Evolutionary conservation across 2,888 invertebrate species (phyloP), one percentile per base, ranked within the genome.

Genomic region (Macaria notata): DNA sequence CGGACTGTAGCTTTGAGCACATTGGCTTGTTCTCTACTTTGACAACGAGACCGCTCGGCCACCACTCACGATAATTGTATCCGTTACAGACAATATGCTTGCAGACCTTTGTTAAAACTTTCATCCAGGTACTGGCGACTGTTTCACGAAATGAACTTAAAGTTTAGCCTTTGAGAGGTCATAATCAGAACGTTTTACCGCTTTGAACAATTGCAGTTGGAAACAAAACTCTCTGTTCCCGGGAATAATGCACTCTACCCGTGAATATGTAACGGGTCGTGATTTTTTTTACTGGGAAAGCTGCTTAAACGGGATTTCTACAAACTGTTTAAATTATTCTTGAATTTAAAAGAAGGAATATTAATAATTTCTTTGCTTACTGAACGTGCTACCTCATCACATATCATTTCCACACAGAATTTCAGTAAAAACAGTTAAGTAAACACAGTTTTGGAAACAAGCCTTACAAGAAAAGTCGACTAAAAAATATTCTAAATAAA

Each of bases 51-150:
- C 64, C 61, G 71, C 69, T 71, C 75, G 71, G 71, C 73, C 75
- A 72, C 59, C 63, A 62, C 63, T 63, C 69, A 63, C 69, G 56
- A 75, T 84, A 84, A 84, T 84, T 83, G 79, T 81, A 77, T 84
- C 84, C 84, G 84, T 70, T 78, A 71, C 73, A 74, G 77, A 71
- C 75, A 71, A 75, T 74, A 68, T 71, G 68, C 71, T 68, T 65
- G 61, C 49, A 64, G 69, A 68, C 69, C 76, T 74, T 75, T 75
- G 71, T 67, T 64, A 63, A 61, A 56, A 67, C 53, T 61, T 64
- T 64, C 56, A 62, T 64, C 58, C 59, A 56, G 57, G 49, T 55
- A 49, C 61, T 54, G 61, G 65, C 49, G 50, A 43, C 46, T 46
- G 53, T 54, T 63, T 46, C 52, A 51, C 49, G 29, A 49, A 64